These are phyloP conservation scores for Paratilapia polleni DNA, from an alignment of 2,113 vertebrate genomes.

Conservation along the genomic window DNA sequence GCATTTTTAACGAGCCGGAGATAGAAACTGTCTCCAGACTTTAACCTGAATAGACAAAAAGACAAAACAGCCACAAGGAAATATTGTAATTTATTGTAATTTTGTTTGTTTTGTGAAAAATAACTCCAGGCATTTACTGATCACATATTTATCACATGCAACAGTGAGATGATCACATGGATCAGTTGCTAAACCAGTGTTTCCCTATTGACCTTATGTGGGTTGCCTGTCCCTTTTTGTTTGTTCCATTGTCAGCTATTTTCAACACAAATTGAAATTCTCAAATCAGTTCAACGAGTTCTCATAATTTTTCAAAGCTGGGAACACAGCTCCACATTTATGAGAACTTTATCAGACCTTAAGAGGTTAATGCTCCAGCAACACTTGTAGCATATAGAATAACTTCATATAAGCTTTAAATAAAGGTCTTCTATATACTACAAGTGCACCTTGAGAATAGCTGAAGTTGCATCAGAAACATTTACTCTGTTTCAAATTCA, in stretches of 20 bases:
- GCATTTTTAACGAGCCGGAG: conserved; percentile 37
- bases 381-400: no score
- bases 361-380: background rate
- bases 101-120: conserved; percentile 7
- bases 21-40: conserved; percentile 28
- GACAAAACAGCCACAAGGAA: background rate
- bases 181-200: background rate
- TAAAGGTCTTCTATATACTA: background rate
- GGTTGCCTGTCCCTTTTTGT: background rate
- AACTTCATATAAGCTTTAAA: background rate
- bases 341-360: background rate
- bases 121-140: background rate
- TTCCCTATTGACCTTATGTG: background rate
- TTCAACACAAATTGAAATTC: background rate
- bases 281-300: background rate
- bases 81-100: conserved; percentile 18
- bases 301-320: background rate
- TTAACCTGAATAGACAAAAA: background rate
- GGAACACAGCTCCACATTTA: background rate
- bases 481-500: background rate
- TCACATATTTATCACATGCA: background rate
- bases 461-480: background rate
- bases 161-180: background rate
- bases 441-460: background rate
- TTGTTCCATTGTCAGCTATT: background rate